Evolutionary conservation across 2,888 invertebrate genomes (phyloP).

Genomic region (Ischnura elegans): DNA sequence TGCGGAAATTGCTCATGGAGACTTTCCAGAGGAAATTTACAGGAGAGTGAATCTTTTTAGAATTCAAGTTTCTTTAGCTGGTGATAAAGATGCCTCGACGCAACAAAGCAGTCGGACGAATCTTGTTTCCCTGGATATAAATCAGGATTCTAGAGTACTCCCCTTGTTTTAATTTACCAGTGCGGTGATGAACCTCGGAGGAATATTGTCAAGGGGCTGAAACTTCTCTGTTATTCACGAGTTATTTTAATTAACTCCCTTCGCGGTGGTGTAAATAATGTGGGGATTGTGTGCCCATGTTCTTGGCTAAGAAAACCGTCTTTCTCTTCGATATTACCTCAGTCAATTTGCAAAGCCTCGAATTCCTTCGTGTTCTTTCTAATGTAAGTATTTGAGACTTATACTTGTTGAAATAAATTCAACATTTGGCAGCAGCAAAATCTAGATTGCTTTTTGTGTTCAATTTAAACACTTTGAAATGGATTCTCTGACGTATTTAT

Average conservation of each 20-base stretch:
- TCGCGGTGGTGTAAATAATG: background rate
- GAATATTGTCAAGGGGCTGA: background rate
- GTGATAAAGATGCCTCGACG: background rate
- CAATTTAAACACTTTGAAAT: too few species aligned
- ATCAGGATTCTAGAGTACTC: background rate
- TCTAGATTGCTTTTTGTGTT: too few species aligned
- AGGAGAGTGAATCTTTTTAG: background rate
- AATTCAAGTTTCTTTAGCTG: background rate
- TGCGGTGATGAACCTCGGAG: background rate
- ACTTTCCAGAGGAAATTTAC: background rate
- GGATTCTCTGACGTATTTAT: too few species aligned
- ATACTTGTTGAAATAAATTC: too few species aligned
- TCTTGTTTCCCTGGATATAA: background rate
- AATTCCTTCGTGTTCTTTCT: background rate
- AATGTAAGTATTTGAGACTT: background rate
- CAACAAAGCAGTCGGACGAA: background rate
- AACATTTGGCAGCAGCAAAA: too few species aligned
- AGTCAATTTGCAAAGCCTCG: background rate
- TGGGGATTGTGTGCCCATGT: background rate
- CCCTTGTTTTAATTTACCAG: background rate
- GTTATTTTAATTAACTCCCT: background rate
- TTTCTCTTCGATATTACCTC: background rate
- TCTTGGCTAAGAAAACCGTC: background rate
- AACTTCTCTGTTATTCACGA: background rate
- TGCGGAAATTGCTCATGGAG: too few species aligned